Percentiles rank a stretch among this genome's conserved stretches.
phyloP scores from a whole-genome alignment of 2,113 vertebrate species.

The Mormyrus lacerda region DNA sequence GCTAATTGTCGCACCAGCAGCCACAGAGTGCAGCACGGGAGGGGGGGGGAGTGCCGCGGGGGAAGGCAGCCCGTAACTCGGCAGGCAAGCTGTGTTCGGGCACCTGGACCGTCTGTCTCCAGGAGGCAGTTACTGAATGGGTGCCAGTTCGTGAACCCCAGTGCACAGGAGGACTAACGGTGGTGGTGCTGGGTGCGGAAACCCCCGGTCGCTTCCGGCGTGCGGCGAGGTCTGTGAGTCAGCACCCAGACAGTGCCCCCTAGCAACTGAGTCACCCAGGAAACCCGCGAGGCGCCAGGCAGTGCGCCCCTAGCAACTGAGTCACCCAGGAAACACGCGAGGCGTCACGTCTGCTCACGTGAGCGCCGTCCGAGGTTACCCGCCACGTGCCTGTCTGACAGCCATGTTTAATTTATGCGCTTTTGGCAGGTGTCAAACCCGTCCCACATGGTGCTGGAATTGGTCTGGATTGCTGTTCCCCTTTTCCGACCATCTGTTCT shows the following conservation, averaged over 20 bases:
- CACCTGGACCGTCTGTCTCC: background rate
- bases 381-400: background rate
- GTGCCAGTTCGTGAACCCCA: background rate
- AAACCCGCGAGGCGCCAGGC: background rate
- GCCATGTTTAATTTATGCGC: conserved; percentile 18
- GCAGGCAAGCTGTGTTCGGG: background rate
- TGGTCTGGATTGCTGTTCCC: conserved; percentile 6
- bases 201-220: background rate
- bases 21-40: background rate
- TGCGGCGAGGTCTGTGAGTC: background rate
- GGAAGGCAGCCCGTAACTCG: background rate
- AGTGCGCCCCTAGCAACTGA: background rate
- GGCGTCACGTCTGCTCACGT: background rate
- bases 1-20: conserved; percentile 1
- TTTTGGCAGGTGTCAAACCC: conserved; percentile 9
- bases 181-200: background rate
- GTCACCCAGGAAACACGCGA: background rate
- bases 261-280: background rate
- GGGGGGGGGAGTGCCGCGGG: background rate
- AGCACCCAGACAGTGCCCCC: background rate
- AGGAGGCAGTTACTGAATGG: background rate
- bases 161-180: background rate
- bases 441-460: conserved; percentile 5
- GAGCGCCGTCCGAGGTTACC: background rate
- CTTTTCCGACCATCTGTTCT: conserved; percentile 18